phyloP scores from a whole-genome alignment of 2,113 vertebrate genomes.

The Catagonus wagneri region DNA sequence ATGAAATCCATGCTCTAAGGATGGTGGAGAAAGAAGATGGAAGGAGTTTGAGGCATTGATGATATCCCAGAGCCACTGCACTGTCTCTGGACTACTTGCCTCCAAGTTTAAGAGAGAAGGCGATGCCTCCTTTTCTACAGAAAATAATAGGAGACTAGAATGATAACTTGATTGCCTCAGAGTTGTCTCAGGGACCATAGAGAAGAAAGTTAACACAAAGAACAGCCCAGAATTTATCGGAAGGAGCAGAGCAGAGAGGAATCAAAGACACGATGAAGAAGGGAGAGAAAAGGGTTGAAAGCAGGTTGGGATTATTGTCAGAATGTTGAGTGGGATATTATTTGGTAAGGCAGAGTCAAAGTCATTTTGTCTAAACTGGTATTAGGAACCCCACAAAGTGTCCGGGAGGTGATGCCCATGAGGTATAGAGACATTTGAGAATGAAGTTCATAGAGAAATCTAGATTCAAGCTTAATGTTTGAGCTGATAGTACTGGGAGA shows the following conservation, averaged over 20 bases:
- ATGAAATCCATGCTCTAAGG: background rate
- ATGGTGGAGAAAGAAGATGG: background rate
- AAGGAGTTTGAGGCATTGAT: background rate
- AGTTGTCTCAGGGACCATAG: background rate
- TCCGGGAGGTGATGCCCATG: background rate
- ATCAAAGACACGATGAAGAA: background rate
- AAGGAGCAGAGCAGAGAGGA: background rate
- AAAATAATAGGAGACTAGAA: background rate
- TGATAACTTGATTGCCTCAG: background rate
- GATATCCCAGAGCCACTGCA: background rate
- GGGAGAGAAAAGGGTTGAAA: background rate
- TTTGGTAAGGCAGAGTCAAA: background rate
- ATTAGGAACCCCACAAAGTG: background rate
- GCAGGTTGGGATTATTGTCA: background rate
- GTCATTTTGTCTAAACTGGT: background rate
- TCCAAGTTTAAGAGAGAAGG: background rate
- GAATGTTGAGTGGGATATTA: background rate
- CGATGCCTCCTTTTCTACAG: background rate
- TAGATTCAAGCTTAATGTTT: background rate
- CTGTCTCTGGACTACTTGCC: background rate
- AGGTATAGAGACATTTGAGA: background rate
- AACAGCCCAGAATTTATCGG: background rate
- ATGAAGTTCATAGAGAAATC: background rate
- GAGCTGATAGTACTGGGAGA: background rate
- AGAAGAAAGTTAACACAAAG: background rate